A percentile compares a stretch with the other conserved stretches of the same genome.
Evolutionary conservation across 2,113 vertebrate genomes (phyloP).

Genomic region (Brevimyrus niger): DNA sequence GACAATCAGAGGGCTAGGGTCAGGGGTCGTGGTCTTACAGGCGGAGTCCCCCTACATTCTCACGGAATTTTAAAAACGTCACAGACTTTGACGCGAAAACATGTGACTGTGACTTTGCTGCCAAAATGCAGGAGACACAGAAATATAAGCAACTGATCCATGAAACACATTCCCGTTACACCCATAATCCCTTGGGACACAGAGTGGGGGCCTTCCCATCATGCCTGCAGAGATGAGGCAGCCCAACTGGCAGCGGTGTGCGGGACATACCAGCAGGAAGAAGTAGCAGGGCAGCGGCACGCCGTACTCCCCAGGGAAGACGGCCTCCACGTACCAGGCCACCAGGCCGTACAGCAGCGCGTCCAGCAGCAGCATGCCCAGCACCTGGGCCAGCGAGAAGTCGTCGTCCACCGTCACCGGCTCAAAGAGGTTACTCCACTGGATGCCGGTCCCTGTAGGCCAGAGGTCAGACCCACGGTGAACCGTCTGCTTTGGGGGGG

Average conservation of each 20-base stretch:
- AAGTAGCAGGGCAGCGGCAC: conserved; percentile 89
- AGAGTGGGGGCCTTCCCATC: background rate
- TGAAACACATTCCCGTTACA: background rate
- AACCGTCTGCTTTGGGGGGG: background rate
- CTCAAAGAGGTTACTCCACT: conserved; percentile 82
- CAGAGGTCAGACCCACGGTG: accelerated
- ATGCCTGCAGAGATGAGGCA: background rate
- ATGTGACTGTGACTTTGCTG: background rate
- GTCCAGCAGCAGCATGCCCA: conserved; percentile 83
- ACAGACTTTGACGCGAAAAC: background rate
- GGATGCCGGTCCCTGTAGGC: conserved; percentile 74
- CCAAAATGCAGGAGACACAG: background rate
- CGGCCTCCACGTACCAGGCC: conserved; percentile 89
- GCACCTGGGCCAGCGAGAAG: conserved; percentile 83
- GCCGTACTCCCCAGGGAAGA: conserved; percentile 89
- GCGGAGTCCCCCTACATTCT: background rate
- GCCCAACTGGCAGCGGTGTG: background rate
- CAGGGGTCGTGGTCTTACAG: background rate
- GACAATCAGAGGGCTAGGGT: background rate
- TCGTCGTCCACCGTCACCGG: conserved; percentile 83
- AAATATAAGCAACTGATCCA: background rate
- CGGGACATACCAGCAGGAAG: conserved; percentile 76
- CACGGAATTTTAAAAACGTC: background rate
- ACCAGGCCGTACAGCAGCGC: conserved; percentile 71
- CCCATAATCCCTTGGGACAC: background rate